phyloP scores from a whole-genome alignment of 2,888 invertebrate genomes.

The Augochlorella aurata region DNA sequence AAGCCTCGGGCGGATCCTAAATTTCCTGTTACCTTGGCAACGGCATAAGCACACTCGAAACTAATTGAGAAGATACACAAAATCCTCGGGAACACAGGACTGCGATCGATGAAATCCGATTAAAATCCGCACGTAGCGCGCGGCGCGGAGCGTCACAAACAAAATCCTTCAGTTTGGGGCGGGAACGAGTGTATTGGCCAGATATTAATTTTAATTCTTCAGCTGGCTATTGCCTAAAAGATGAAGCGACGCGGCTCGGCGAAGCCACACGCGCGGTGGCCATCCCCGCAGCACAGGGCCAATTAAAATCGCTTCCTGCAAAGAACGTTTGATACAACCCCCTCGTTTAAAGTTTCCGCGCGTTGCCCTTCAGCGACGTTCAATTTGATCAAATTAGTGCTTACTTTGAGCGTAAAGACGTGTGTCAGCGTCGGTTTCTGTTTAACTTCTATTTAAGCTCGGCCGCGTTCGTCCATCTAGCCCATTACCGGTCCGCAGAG shows the following conservation, averaged over 20 bases:
- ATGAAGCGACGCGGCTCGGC: not conserved
- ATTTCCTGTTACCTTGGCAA: not conserved
- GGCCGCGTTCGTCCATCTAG: constrained; percentile 15
- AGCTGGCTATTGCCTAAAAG: not conserved
- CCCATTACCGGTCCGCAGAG: constrained; percentile 23
- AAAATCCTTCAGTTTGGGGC: not conserved
- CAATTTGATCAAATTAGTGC: constrained; percentile 42
- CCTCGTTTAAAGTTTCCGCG: constrained; percentile 18
- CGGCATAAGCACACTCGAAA: not conserved
- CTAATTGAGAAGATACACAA: not conserved
- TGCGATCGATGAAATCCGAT: not conserved
- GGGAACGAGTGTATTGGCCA: not conserved
- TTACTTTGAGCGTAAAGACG: constrained; percentile 31
- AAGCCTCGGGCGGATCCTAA: too few relatives aligned
- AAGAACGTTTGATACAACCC: not conserved
- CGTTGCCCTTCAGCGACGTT: constrained; percentile 9
- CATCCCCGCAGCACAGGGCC: not conserved
- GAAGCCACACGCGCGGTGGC: not conserved
- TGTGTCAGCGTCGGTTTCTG: constrained; percentile 27
- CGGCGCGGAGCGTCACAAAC: not conserved
- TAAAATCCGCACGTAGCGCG: not conserved
- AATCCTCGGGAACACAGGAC: not conserved
- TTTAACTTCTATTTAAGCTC: constrained; percentile 53
- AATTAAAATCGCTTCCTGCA: constrained; percentile 20
- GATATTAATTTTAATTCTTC: constrained; percentile 15